phyloP scores from a whole-genome alignment of 2,888 invertebrate species.

The Galerucella calmariensis region DNA sequence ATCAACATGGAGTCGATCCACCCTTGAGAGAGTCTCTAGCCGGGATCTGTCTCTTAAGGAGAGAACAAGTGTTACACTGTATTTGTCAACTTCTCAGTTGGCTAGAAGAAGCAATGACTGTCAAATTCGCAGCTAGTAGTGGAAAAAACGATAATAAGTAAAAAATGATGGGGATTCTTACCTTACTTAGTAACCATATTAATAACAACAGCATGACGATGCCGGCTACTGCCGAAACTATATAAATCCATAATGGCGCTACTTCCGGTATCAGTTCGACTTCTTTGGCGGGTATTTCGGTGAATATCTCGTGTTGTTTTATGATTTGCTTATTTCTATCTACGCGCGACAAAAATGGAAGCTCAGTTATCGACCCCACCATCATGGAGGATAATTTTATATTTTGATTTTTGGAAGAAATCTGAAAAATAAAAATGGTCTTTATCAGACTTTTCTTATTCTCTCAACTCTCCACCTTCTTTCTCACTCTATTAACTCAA shows the following conservation, averaged over 20 bases:
- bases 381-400: slow-evolving; percentile 82
- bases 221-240: slow-evolving; percentile 85
- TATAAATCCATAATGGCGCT: slow-evolving; percentile 88
- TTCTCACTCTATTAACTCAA: too few relatives aligned
- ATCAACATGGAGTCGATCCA: too few relatives aligned
- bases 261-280: slow-evolving; percentile 74
- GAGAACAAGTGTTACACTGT: too few relatives aligned
- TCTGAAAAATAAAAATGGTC: slow-evolving; percentile 54
- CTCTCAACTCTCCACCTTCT: too few relatives aligned
- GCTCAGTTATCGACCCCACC: slow-evolving; percentile 76
- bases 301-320: slow-evolving; percentile 77
- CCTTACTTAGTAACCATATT: slow-evolving; percentile 84
- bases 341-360: slow-evolving; percentile 76
- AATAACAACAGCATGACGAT: slow-evolving; percentile 82
- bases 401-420: slow-evolving; percentile 64
- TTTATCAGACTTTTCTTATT: too few relatives aligned
- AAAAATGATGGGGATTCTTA: slow-evolving; percentile 61
- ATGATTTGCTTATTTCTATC: slow-evolving; percentile 69
- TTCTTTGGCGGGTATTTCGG: slow-evolving; percentile 75
- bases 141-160: not conserved
- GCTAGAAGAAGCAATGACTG: too few relatives aligned
- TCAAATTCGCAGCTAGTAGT: too few relatives aligned
- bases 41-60: too few relatives aligned
- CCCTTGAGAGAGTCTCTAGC: too few relatives aligned
- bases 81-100: too few relatives aligned